Evolutionary conservation across 2,113 vertebrate genomes (phyloP).

Genomic region (Australoheros scitulus): DNA sequence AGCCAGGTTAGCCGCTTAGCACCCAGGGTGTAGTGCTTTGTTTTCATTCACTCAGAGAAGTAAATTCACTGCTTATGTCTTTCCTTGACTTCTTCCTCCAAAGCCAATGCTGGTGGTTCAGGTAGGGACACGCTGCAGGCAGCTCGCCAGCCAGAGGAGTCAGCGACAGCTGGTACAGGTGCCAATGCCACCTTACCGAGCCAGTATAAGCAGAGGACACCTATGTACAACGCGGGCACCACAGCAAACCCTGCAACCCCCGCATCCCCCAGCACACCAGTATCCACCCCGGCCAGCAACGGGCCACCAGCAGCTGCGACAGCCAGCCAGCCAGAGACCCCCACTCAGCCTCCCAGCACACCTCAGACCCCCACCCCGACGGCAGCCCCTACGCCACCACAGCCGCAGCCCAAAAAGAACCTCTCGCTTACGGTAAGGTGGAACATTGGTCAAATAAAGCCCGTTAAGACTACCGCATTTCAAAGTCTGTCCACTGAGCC

Average conservation of each 20-base stretch:
- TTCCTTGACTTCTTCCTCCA: neutral
- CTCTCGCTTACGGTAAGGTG: constrained; percentile 90
- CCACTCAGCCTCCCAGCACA: constrained; percentile 84
- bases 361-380: constrained; percentile 73
- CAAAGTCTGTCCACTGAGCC: neutral
- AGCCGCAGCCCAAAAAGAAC: constrained; percentile 88
- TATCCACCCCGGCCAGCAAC: constrained; percentile 87
- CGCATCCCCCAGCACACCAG: constrained; percentile 85
- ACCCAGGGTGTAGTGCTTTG: neutral
- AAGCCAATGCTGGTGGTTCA: constrained; percentile 80
- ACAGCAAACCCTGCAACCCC: constrained; percentile 81
- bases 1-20: constrained; percentile 68
- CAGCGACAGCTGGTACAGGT: constrained; percentile 77
- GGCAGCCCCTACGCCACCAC: constrained; percentile 58
- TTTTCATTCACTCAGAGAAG: neutral
- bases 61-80: neutral
- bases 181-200: constrained; percentile 82
- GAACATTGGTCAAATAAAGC: neutral
- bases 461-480: neutral
- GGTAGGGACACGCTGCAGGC: constrained; percentile 88
- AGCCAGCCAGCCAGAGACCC: constrained; percentile 84
- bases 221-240: constrained; percentile 93
- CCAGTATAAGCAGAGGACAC: constrained; percentile 95
- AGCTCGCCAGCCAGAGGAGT: constrained; percentile 88
- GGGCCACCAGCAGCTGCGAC: constrained; percentile 81